Evolutionary conservation across 2,888 invertebrate genomes (phyloP), one percentile per base, ranked within the genome.

Genomic region (Lepeophtheirus nordmannii): DNA sequence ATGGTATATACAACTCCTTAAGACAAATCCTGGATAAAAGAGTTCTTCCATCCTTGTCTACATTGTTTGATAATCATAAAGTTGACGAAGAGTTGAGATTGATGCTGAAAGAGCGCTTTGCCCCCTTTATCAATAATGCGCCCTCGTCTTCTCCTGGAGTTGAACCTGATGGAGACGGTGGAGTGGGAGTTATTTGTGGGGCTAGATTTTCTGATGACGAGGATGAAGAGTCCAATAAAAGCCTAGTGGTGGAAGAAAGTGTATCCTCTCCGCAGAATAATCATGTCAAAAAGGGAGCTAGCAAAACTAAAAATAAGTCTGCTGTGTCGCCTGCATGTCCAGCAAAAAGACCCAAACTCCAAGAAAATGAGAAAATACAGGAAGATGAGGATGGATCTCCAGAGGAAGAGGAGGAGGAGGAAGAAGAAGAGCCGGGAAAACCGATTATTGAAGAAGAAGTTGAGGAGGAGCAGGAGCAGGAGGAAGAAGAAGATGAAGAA

Each of bases 21-120:
- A 80, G 85, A 71, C 87, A 88, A 74, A 91, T 92, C 72, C 80
- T 90, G 69, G 90, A 90, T 72, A 96, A 96, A 78, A 82, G 92
- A 74, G 96, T 96, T 38, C 76, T 91, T 69, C 85, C 85, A n/a
- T 86, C 87, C 69, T 78, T 92, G 67, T 83, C 85, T 71, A 89
- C 89, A 9, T 76, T 92, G 67, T 89, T 92, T 77, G 90, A 90
- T 74, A 89, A 88, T 73, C 84, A 85, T 5, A 89, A 89, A 74
- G 77, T 91, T 70, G 92, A 92, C 75, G 80, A 85, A 70, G 91
- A 91, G 74, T 77, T 92, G 70, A 79, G 88, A 68, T 82, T 82
- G 68, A 85, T 91, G 76, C 87, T 96, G 56, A 82, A 87, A 70
- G 90, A 91, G 73, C 89, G 87, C 56, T 96, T 96, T 74, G 85